These are phyloP conservation scores for Dynastes hyllus DNA, from an alignment of 2,888 invertebrate species.

Conservation along the genomic window DNA sequence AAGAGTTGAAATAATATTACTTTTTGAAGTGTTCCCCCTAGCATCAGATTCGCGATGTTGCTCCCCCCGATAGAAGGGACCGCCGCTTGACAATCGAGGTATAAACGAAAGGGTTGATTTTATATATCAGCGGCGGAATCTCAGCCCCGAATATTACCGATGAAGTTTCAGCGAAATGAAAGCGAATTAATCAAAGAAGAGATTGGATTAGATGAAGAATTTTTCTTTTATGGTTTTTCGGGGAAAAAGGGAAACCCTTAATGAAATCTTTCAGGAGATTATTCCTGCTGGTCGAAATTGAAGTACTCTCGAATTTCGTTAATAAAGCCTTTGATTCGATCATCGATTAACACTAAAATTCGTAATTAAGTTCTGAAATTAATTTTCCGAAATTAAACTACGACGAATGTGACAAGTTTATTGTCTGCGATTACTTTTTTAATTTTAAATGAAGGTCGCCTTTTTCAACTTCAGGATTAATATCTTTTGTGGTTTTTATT, in stretches of 20 bases:
- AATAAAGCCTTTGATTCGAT: background rate
- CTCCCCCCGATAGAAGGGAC: background rate
- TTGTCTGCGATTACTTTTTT: too few relatives aligned
- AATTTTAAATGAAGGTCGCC: too few relatives aligned
- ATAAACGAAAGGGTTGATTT: conserved; percentile 42
- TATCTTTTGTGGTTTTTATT: too few relatives aligned
- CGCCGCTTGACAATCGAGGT: conserved; percentile 6
- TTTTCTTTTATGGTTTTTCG: conserved; percentile 20
- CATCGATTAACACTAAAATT: too few relatives aligned
- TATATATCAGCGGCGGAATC: conserved; percentile 21
- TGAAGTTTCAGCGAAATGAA: conserved; percentile 33
- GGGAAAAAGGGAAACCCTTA: background rate
- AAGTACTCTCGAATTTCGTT: background rate
- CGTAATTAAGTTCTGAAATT: too few relatives aligned
- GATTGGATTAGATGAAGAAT: conserved; percentile 15
- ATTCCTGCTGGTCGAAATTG: background rate
- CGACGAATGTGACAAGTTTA: too few relatives aligned
- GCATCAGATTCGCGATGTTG: background rate
- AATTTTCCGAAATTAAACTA: too few relatives aligned
- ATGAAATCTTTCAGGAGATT: background rate
- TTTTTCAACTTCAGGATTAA: too few relatives aligned
- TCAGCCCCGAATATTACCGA: conserved; percentile 23
- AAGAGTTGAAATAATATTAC: conserved; percentile 47
- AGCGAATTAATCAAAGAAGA: conserved; percentile 37
- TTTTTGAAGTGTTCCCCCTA: conserved; percentile 32